Evolutionary conservation across 2,797 vertebrate genomes (phyloP).

Genomic region (Triplophysa bombifrons): DNA sequence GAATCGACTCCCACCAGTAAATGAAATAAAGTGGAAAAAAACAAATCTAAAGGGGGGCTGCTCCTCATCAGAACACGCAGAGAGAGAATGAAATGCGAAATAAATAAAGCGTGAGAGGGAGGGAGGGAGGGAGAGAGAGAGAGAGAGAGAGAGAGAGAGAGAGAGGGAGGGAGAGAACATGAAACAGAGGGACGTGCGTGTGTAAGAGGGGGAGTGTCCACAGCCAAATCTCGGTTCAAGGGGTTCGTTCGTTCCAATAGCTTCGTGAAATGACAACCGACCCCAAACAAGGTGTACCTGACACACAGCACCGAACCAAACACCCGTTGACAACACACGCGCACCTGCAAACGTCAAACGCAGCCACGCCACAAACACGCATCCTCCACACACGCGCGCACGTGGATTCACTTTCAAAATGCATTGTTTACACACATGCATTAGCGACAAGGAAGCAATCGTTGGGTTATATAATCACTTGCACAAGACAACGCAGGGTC

Average conservation of each 20-base stretch:
- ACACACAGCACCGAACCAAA: slow-evolving; percentile 33
- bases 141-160: too few species aligned
- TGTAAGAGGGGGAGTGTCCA: slow-evolving; percentile 54
- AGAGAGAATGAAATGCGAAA: background rate
- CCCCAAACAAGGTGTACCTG: slow-evolving; percentile 57
- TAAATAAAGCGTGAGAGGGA: background rate
- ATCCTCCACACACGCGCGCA: background rate
- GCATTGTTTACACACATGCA: background rate
- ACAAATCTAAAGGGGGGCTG: slow-evolving; percentile 11
- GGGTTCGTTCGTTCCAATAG: slow-evolving; percentile 74
- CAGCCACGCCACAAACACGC: background rate
- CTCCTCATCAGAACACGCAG: background rate
- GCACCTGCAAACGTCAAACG: slow-evolving; percentile 4
- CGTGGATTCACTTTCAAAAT: slow-evolving; percentile 11
- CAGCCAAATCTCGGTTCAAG: slow-evolving; percentile 72
- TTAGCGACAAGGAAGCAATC: slow-evolving; percentile 32
- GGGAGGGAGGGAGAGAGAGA: too few species aligned
- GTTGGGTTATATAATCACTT: background rate
- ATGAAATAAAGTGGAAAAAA: background rate
- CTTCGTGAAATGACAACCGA: slow-evolving; percentile 75
- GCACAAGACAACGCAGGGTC: background rate
- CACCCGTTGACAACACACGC: background rate
- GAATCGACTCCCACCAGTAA: background rate
- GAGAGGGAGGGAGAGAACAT: background rate
- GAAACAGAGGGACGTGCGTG: slow-evolving; percentile 3